A percentile compares a stretch with the other conserved stretches of the same genome.
Conservation (phyloP, 37 sponge, comb jelly and placozoan genomes). For the Lycopodina hypogea region DNA sequence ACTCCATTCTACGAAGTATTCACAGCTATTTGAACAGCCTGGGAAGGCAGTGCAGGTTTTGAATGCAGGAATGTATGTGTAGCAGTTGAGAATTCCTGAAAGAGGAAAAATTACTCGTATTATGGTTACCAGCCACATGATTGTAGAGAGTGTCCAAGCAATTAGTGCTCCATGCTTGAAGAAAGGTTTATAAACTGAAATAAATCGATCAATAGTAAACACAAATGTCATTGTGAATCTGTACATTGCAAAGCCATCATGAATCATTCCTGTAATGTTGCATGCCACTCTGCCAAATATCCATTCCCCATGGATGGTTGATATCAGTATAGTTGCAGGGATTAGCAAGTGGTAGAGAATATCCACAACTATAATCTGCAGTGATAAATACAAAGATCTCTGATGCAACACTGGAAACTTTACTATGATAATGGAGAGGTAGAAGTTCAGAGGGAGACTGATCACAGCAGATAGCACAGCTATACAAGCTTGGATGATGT, state of each 20-base stretch:
- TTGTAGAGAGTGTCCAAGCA: not conserved
- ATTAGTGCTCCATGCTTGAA: not conserved
- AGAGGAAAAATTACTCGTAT: not conserved
- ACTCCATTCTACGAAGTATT: not conserved
- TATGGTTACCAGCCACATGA: not conserved
- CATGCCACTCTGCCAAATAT: not conserved
- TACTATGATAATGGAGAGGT: not conserved
- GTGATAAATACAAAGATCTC: slow-evolving; percentile 4
- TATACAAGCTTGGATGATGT: not conserved
- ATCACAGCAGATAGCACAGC: not conserved
- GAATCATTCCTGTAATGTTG: not conserved
- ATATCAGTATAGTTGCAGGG: not conserved
- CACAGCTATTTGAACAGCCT: slow-evolving; percentile 1
- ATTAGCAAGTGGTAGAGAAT: not conserved
- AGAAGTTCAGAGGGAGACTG: not conserved
- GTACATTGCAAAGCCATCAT: slow-evolving; percentile 1
- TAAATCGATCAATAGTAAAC: slow-evolving; percentile 4
- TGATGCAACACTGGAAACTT: not conserved
- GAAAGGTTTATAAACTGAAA: slow-evolving; percentile 5
- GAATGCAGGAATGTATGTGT: not conserved
- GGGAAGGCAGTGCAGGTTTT: slow-evolving; percentile 3
- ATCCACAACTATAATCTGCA: slow-evolving; percentile 3
- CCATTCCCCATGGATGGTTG: not conserved
- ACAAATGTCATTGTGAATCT: not conserved
- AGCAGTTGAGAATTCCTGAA: not conserved